A percentile compares a stretch with the other conserved stretches of the same genome.
Evolutionary conservation across 1,140 invertebrate genomes (phyloP).

Genomic region (Neuroterus valhalla): DNA sequence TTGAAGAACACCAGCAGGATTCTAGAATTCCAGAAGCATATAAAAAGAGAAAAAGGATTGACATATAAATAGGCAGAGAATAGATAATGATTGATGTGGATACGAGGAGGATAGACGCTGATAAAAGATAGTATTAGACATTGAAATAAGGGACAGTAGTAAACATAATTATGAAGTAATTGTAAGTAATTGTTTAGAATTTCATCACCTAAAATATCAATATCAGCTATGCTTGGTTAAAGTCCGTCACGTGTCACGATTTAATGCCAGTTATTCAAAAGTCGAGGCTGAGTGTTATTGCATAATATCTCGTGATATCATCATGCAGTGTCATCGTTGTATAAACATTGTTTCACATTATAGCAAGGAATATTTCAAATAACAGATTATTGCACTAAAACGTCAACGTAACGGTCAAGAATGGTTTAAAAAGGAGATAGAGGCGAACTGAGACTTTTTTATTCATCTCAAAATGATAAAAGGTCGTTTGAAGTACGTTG

Average conservation of each 20-base stretch:
- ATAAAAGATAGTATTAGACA: too few relatives aligned
- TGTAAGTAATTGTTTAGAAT: slow-evolving; percentile 1
- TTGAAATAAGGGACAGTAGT: background rate
- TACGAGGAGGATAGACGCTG: too few relatives aligned
- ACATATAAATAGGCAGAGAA: too few relatives aligned
- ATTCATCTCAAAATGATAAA: too few relatives aligned
- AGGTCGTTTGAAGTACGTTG: too few relatives aligned
- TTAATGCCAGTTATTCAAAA: slow-evolving; percentile 3
- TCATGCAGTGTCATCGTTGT: slow-evolving; percentile 14
- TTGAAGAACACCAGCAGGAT: too few relatives aligned
- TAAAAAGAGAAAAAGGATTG: too few relatives aligned
- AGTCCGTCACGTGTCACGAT: slow-evolving; percentile 24
- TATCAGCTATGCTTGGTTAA: slow-evolving; percentile 17
- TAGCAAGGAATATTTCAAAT: background rate
- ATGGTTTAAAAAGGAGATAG: background rate
- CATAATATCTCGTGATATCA: slow-evolving; percentile 20
- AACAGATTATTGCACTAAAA: slow-evolving; percentile 1
- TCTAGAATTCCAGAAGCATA: too few relatives aligned
- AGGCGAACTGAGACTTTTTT: too few relatives aligned
- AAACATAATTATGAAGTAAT: background rate
- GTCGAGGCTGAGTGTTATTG: slow-evolving; percentile 14
- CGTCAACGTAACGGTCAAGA: background rate
- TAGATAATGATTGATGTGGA: too few relatives aligned
- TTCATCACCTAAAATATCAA: slow-evolving; percentile 27
- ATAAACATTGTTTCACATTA: background rate